Base-by-base conservation (phyloP, 2,797 vertebrate species). In the Prunella strophiata region DNA sequence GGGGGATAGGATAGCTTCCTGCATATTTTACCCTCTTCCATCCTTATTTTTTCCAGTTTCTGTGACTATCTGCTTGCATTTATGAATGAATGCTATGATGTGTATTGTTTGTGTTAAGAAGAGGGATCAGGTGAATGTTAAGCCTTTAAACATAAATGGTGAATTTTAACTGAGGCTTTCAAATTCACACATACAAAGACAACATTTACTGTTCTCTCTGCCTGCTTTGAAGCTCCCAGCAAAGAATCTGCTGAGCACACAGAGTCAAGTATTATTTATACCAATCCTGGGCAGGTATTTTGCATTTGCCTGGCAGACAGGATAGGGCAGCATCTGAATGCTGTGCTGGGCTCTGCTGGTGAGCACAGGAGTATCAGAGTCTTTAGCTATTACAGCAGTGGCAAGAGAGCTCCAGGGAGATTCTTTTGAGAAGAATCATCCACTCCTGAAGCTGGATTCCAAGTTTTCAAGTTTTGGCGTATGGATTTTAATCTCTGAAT, bases 1-100 rank as follows among this genome's bases (percentile, higher is more conserved):
- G 83, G 96, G 95, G 95, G 77, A 96, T 95, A 95, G 62, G 85
- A 76, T 26, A 63, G 80, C 80, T 93, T 88, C 88, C 92, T 93
- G 96, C 80, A 95, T 96, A 95, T 95, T 82, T 96, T 95, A 87
- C 40, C 19, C 21, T 15, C 26, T 91, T 70, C 74, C 32, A 66
- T 63, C 73, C 29, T 75, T 82, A 40, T 63, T 86, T 94, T 94
- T 96, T 34, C 36, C 51, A 52, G 58, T 73, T 63, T 62, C 16
- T 89, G 8, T 48, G 59, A 45, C 20, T 76, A 20, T 32, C 66
- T 76, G 43, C 89, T 88, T 90, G 70, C 48, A 62, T 91, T 93
- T 85, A 52, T 89, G 79, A 67, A 72, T 65, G 75, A 85, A 77
- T 83, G 30, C 45, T 83, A 1, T 34, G 45, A 7, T 30, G 16